Base-by-base conservation (phyloP, 2,113 vertebrate genomes). In the Serinus canaria region DNA sequence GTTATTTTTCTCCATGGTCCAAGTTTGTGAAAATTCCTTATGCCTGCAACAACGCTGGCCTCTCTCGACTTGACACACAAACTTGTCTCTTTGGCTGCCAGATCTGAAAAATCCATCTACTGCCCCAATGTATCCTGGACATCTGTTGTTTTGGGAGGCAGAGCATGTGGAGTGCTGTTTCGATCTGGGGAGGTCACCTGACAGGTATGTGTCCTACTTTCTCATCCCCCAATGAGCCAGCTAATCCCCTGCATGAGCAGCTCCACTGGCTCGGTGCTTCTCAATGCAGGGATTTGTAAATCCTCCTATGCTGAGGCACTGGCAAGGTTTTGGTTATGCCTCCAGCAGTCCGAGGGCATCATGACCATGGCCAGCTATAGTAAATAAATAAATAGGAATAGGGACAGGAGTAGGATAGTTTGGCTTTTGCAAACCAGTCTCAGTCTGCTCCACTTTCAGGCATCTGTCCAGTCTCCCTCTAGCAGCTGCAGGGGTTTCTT, bases 31-130 rank as follows among this genome's bases (percentile, higher is more conserved):
- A 52, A 18, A 74, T 44, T 33, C 17, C 41, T 83, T 44, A 37
- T 52, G 13, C 44, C 37, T 1, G 1, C 10, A 37, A 25, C 0
- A 1, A 5, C 30, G 8, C 11, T 4, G 5, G 56, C 22, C 22
- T 64, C 37, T 63, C 63, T 53, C 1, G 0, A 68, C 37, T 81
- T 74, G 56, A 81, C 37, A 46, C 21, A 7, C 1, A 5, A 1
- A 1, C 39, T 25, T n/a, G 31, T 33, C 31, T 44, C 23, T 49
- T 1, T 1, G 2, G 27, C 68, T 87, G 81, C 63, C 63, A 52
- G 55, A 35, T 49, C 30, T 43, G 43, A 67, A 80, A 66, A 81
- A 50, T 28, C 50, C n/a, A 20, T 37, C 37, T 39, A 66, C 18
- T 94, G 50, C 66, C 33, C 39, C 43, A 10, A 2, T 4, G 14